A percentile compares a stretch with the other conserved stretches of the same genome.
These are phyloP conservation scores for Trichomycterus rosablanca DNA, from an alignment of 2,113 vertebrate species.

Conservation along the genomic window DNA sequence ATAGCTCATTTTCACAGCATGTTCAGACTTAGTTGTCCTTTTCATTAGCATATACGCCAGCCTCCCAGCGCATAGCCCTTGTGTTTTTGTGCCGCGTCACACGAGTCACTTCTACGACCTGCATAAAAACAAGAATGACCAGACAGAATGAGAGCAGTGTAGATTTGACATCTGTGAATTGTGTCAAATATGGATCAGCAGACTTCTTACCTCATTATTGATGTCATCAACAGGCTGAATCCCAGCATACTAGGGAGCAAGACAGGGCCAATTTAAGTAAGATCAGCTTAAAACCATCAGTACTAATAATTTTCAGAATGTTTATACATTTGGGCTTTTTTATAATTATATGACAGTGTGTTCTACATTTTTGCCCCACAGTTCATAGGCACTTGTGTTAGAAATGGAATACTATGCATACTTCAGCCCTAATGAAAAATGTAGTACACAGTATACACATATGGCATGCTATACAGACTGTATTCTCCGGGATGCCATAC, in stretches of 20 bases:
- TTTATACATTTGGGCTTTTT: too few species aligned
- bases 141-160: neutral
- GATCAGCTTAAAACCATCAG: neutral
- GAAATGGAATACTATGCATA: too few species aligned
- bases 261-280: neutral
- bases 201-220: slow-evolving; percentile 74
- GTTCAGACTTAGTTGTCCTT: slow-evolving; percentile 37
- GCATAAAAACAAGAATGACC: slow-evolving; percentile 8
- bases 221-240: slow-evolving; percentile 74
- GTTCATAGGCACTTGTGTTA: too few species aligned
- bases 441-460: too few species aligned
- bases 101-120: slow-evolving; percentile 81
- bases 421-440: too few species aligned
- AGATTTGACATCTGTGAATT: neutral
- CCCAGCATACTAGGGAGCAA: slow-evolving; percentile 73
- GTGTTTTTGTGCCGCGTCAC: slow-evolving; percentile 72
- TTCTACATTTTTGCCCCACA: too few species aligned
- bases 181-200: neutral
- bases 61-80: slow-evolving; percentile 79
- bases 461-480: too few species aligned
- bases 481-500: too few species aligned
- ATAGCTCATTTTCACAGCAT: slow-evolving; percentile 4
- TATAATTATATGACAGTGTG: too few species aligned
- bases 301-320: too few species aligned
- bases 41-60: slow-evolving; percentile 65